Base-by-base conservation (phyloP, 1,140 invertebrate genomes). In the Saccostrea cuccullata region DNA sequence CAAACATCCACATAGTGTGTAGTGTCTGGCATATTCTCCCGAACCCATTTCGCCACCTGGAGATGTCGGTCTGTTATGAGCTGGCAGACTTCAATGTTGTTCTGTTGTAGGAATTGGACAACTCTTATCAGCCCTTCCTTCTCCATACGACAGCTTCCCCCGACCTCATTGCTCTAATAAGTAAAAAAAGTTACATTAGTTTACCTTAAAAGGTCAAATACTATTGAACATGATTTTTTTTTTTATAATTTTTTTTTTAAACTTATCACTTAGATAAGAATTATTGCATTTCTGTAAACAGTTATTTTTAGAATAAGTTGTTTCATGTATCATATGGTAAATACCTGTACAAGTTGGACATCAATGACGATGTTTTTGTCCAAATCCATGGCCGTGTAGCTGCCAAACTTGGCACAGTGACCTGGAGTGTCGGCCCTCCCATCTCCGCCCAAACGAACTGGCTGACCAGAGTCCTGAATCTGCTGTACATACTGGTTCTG, bases 331-430 rank as follows among this genome's bases (percentile, higher is more conserved):
- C 30, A 36, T 36, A 36, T 36, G 30, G 30, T 36, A 36, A 36
- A 36, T 36, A 83, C 90, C 87, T 91, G 89, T 15, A 91, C 89
- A 26, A 90, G 30, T 73, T 91, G 86, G 11, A 89, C 30, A 86
- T 87, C 83, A 17, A 89, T 67, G 13, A 91, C 85, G 12, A 70
- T 87, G 13, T 15, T 82, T 9, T 40, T 1, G 6, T 87, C 55
- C 30, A 90, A 73, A 56, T 91, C 88, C 67, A 73, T 12, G n/a
- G 85, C 55, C 9, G 58, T 67, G 64, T 91, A 91, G 0, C 55
- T 84, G 1, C 90, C 89, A 86, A 87, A 91, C 60, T 91, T 90
- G 12, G 87, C 90, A n/a, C 36, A 84, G 55, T 91, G 90, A 0
- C 90, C 90, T 36, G 86, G 84, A 2, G 84, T 86, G 85, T 91